These are phyloP conservation scores for Gordius sp. DNA, from an alignment of 2,888 invertebrate genomes.

Conservation along the genomic window DNA sequence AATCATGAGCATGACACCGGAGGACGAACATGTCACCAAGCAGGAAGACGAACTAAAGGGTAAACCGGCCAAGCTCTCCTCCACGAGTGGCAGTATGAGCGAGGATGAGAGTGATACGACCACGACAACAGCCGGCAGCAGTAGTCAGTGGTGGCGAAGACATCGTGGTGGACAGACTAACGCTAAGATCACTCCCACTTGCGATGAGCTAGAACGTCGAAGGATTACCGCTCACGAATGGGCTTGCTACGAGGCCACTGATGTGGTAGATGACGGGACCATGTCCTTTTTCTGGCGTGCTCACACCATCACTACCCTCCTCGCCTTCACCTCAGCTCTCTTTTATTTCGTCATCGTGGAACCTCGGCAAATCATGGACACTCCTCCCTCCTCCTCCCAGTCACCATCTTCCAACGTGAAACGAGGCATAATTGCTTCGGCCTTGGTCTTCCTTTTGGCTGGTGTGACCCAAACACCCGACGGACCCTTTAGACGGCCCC, in stretches of 20 bases:
- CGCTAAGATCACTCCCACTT: too few relatives aligned
- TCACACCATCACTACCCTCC: constrained; percentile 32
- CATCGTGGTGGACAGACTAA: too few relatives aligned
- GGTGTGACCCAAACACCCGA: constrained; percentile 35
- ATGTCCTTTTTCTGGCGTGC: constrained; percentile 34
- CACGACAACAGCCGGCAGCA: too few relatives aligned
- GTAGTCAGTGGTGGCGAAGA: too few relatives aligned
- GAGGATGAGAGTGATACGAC: too few relatives aligned
- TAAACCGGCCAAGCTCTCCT: too few relatives aligned
- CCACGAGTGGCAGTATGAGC: too few relatives aligned
- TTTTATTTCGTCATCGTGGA: constrained; percentile 31
- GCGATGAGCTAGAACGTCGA: too few relatives aligned
- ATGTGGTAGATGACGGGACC: constrained; percentile 32
- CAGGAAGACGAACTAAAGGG: too few relatives aligned
- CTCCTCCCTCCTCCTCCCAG: background rate
- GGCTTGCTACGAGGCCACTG: background rate
- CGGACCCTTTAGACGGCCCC: constrained; percentile 35
- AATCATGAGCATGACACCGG: too few relatives aligned
- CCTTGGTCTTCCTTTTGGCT: constrained; percentile 32
- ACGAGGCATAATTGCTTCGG: constrained; percentile 32
- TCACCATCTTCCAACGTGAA: background rate
- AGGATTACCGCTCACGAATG: constrained; percentile 4
- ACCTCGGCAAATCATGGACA: constrained; percentile 32
- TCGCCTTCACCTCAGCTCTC: constrained; percentile 30
- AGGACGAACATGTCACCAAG: too few relatives aligned